Evolutionary conservation across 1,140 invertebrate species (phyloP).

Genomic region (Nomia melanderi): DNA sequence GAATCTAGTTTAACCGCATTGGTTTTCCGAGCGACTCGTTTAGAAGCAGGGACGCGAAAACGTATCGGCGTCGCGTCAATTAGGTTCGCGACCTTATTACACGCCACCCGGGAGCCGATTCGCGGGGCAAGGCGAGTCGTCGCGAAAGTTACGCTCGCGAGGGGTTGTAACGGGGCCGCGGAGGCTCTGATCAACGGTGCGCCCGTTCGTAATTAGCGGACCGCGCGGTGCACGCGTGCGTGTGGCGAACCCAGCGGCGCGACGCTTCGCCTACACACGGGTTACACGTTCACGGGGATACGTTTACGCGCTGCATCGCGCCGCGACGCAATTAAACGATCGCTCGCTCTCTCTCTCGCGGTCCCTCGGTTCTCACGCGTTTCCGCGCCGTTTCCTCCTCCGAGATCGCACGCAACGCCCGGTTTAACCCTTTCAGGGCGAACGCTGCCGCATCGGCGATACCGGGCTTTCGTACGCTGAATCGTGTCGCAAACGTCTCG

Average conservation of each 20-base stretch:
- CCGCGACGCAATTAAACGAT: constrained; percentile 60
- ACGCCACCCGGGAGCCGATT: constrained; percentile 46
- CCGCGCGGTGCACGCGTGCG: not conserved
- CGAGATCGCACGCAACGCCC: not conserved
- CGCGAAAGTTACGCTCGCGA: constrained; percentile 24
- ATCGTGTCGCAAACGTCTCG: too few species aligned
- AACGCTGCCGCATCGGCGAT: too few species aligned
- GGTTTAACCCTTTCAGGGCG: too few species aligned
- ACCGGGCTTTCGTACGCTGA: too few species aligned
- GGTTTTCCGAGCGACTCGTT: too few species aligned
- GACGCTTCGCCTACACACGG: too few species aligned
- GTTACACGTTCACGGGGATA: constrained; percentile 20
- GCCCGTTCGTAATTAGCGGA: constrained; percentile 61
- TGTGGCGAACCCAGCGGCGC: not conserved
- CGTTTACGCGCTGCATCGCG: constrained; percentile 51
- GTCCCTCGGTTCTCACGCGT: constrained; percentile 48
- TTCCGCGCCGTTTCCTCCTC: not conserved
- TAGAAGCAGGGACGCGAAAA: not conserved
- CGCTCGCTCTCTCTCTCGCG: too few species aligned
- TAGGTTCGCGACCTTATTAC: constrained; percentile 14
- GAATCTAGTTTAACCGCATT: too few species aligned
- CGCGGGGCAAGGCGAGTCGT: constrained; percentile 16
- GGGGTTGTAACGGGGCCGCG: constrained; percentile 3
- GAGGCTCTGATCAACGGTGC: not conserved
- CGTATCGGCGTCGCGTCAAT: not conserved